phyloP scores from a whole-genome alignment of 2,888 invertebrate species.

The Aricia artaxerxes region DNA sequence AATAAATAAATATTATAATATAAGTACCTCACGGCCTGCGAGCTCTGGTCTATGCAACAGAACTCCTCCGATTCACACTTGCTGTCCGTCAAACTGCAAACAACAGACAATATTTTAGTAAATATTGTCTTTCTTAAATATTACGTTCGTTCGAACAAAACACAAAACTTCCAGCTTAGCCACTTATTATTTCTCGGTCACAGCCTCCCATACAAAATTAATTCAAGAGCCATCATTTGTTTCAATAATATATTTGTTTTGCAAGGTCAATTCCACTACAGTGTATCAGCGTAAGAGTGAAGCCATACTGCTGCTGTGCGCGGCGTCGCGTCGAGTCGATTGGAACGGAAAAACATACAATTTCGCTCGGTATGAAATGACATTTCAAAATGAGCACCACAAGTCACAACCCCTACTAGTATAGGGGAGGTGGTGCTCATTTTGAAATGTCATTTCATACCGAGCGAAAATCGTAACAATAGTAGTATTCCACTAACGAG shows the following conservation, averaged over 20 bases:
- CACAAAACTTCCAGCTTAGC: neutral
- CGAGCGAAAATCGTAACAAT: no score
- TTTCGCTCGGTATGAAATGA: neutral
- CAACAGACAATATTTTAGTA: neutral
- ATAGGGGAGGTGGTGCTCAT: neutral
- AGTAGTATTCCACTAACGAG: no score
- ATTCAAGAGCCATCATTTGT: conserved; percentile 10
- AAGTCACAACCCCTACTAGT: neutral
- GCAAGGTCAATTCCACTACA: conserved; percentile 13
- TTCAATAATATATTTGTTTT: conserved; percentile 12
- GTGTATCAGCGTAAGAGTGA: neutral
- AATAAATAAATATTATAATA: no score
- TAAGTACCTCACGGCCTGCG: neutral
- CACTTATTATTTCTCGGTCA: neutral
- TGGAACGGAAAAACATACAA: neutral
- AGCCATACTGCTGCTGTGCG: neutral
- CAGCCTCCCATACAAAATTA: conserved; percentile 1
- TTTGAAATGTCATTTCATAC: no score
- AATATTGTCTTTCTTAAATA: no score
- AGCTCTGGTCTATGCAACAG: conserved; percentile 5
- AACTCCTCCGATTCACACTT: neutral
- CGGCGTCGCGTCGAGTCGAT: neutral
- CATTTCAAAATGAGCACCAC: no score
- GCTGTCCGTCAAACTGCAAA: conserved; percentile 10
- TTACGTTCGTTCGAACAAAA: neutral